Conservation (phyloP, 2,797 vertebrate species). For the Syncerus caffer region DNA sequence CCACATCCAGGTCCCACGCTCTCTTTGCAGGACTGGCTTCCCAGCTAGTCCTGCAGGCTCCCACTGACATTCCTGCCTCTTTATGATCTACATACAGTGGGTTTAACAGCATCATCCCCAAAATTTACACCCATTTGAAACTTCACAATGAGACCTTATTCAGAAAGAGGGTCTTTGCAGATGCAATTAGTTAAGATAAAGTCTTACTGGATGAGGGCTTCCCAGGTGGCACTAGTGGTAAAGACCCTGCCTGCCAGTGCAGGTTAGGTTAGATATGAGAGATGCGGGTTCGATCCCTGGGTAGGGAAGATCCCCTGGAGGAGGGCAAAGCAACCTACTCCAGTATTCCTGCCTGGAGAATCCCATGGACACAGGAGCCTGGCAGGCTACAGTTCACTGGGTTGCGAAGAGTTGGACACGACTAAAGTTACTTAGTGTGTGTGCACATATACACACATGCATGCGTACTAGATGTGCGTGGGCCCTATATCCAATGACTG, state of each 20-base stretch:
- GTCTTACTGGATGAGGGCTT: not conserved
- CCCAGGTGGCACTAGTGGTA: not conserved
- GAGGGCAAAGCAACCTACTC: not conserved
- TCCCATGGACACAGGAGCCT: not conserved
- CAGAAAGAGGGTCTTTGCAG: not conserved
- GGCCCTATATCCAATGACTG: not conserved
- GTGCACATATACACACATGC: not conserved
- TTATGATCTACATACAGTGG: not conserved
- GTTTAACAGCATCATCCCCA: not conserved
- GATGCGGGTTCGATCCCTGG: not conserved
- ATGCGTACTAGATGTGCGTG: not conserved
- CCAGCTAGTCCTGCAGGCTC: not conserved
- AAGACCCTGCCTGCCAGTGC: not conserved
- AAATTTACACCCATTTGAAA: not conserved
- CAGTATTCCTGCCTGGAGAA: not conserved
- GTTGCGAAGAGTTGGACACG: not conserved
- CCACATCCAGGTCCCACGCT: not conserved
- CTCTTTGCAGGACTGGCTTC: not conserved
- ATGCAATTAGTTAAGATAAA: not conserved
- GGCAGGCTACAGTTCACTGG: not conserved
- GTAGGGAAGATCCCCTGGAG: not conserved
- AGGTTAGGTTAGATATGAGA: not conserved
- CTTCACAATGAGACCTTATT: not conserved
- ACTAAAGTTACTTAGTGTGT: not conserved
- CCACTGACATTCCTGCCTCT: not conserved